phyloP scores from a whole-genome alignment of 2,888 invertebrate species.

The Thymelicus lineola region DNA sequence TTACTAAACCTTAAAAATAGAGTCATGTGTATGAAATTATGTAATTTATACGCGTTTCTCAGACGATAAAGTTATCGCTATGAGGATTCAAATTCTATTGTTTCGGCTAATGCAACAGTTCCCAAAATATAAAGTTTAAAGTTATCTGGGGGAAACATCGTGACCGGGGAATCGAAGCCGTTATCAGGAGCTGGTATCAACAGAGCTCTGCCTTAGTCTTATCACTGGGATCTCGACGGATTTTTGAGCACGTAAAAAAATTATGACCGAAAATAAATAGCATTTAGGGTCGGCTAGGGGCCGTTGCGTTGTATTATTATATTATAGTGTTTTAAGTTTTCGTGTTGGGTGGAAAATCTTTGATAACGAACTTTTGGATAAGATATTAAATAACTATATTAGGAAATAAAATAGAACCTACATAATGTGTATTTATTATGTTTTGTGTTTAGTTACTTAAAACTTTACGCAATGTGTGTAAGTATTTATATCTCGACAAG shows the following conservation, averaged over 20 bases:
- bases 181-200: slow-evolving; percentile 69
- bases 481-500: too few species aligned
- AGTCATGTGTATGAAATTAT: slow-evolving; percentile 34
- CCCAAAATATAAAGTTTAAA: slow-evolving; percentile 60
- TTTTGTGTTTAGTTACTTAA: too few species aligned
- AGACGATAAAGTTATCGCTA: slow-evolving; percentile 25
- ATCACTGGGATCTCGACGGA: slow-evolving; percentile 50
- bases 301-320: neutral
- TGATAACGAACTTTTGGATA: too few species aligned
- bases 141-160: slow-evolving; percentile 69
- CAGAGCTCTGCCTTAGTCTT: slow-evolving; percentile 53
- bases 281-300: slow-evolving; percentile 13
- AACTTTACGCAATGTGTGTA: too few species aligned
- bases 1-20: slow-evolving; percentile 18
- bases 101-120: slow-evolving; percentile 58
- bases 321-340: slow-evolving; percentile 5
- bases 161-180: slow-evolving; percentile 71
- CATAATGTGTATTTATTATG: too few species aligned
- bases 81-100: slow-evolving; percentile 55
- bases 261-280: slow-evolving; percentile 48
- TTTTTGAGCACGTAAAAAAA: slow-evolving; percentile 52
- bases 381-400: too few species aligned
- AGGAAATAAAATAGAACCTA: too few species aligned
- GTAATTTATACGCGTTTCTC: slow-evolving; percentile 30
- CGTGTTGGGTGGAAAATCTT: too few species aligned